Base-by-base conservation (phyloP, 2,113 vertebrate species). In the Elephantulus edwardii region DNA sequence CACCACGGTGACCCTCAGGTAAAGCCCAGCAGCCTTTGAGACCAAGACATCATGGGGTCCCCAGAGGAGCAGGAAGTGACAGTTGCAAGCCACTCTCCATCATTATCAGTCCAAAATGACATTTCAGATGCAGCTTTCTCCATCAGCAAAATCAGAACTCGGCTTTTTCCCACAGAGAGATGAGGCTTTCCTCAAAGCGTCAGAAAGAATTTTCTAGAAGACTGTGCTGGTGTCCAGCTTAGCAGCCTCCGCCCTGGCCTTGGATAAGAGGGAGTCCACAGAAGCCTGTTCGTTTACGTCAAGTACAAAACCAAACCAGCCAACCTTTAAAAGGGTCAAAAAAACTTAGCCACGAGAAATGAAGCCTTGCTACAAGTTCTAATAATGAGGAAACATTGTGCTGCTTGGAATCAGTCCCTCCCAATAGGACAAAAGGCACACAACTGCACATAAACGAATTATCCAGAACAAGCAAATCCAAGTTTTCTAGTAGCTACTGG, bases 11-110 rank as follows among this genome's bases (percentile, higher is more conserved):
- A 42, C 33, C 62, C 77, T 81, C 0, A 0, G 81, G 88, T 46
- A 88, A 85, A 82, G 50, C 22, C 28, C 79, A 46, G 38, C 54
- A 40, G 50, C 26, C 54, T 93, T 92, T 93, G 88, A 86, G 95
- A 85, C 52, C 30, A 88, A 90, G 74, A 92, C 89, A 77, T 76
- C 88, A 54, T 54, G 50, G 52, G 33, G 72, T 83, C 84, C 92
- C 80, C 13, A 52, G 20, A 19, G 90, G 33, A 58, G 85, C 19
- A 60, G 56, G 81, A 58, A 58, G 60, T 80, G 79, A 89, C 82
- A 75, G 56, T 50, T 33, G 33, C 33, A 40, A 26, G n/a, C 13
- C 0, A 4, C 19, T n/a, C 2, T 30, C 79, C 17, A 13, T 62
- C 56, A 58, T 30, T 42, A 71, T 38, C 52, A 4, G 78, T 74